Evolutionary conservation across 1,140 invertebrate genomes (phyloP).

Genomic region (Drosophila melanica): DNA sequence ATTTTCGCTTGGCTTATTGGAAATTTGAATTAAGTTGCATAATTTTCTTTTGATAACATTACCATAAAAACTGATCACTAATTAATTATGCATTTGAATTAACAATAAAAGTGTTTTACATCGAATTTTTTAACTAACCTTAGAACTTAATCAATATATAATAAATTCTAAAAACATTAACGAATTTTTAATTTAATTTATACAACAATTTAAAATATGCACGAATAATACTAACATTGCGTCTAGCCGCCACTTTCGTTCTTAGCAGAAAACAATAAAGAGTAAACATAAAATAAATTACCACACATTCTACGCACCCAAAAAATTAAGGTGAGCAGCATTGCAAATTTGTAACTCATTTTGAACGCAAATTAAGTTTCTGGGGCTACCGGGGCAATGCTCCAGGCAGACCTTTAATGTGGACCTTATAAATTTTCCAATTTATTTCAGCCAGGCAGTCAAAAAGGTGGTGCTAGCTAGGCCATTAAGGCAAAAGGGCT

Average conservation of each 20-base stretch:
- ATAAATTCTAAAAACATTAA: too few relatives aligned
- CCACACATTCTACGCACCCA: slow-evolving; percentile 58
- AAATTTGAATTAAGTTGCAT: slow-evolving; percentile 50
- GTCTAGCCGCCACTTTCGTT: slow-evolving; percentile 35
- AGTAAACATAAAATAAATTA: slow-evolving; percentile 53
- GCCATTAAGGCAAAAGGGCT: slow-evolving; percentile 25
- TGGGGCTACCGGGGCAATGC: slow-evolving; percentile 17
- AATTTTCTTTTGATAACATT: slow-evolving; percentile 1
- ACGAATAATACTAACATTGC: slow-evolving; percentile 13
- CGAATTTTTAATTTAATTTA: too few relatives aligned
- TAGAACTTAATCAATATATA: too few relatives aligned
- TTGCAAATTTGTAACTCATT: slow-evolving; percentile 72
- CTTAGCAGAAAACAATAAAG: slow-evolving; percentile 34
- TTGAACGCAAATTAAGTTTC: slow-evolving; percentile 63
- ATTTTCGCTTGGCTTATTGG: slow-evolving; percentile 58
- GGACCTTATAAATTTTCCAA: slow-evolving; percentile 61
- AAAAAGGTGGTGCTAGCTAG: slow-evolving; percentile 30
- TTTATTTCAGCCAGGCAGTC: slow-evolving; percentile 46
- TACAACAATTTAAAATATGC: slow-evolving; percentile 15
- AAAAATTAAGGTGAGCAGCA: slow-evolving; percentile 36
- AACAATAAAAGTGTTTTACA: too few relatives aligned
- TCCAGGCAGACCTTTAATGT: slow-evolving; percentile 59
- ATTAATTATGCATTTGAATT: too few relatives aligned
- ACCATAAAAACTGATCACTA: too few relatives aligned
- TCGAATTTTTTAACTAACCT: too few relatives aligned